Percentiles rank a stretch among this genome's conserved stretches.
Evolutionary conservation across 2,888 invertebrate species (phyloP).

Genomic region (Clostera curtula): DNA sequence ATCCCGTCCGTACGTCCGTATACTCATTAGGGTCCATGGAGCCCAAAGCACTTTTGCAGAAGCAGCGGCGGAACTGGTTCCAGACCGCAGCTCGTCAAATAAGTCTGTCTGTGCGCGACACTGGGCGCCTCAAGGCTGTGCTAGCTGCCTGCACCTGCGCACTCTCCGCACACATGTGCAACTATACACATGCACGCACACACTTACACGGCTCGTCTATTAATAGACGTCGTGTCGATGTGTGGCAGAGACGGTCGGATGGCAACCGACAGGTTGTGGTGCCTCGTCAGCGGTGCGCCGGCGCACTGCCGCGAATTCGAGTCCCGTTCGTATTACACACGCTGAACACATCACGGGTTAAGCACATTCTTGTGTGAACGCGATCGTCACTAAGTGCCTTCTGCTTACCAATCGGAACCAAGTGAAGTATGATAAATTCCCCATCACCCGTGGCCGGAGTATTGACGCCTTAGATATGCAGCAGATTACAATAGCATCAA

Average conservation of each 20-base stretch:
- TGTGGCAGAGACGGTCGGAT: slow-evolving; percentile 19
- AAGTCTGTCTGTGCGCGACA: slow-evolving; percentile 24
- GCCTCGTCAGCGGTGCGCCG: slow-evolving; percentile 26
- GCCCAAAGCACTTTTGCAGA: too few species aligned
- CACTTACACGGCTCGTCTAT: slow-evolving; percentile 14
- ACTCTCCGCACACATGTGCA: slow-evolving; percentile 2
- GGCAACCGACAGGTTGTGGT: slow-evolving; percentile 20
- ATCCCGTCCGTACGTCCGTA: too few species aligned
- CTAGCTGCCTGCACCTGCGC: slow-evolving; percentile 23
- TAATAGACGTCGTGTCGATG: slow-evolving; percentile 21
- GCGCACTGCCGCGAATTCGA: slow-evolving; percentile 22
- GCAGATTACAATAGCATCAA: too few species aligned
- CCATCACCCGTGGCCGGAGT: too few species aligned
- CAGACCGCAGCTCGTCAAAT: slow-evolving; percentile 15
- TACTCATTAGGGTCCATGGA: too few species aligned
- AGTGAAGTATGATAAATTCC: too few species aligned
- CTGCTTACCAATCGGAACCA: too few species aligned
- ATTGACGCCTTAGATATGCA: too few species aligned
- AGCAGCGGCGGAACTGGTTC: too few species aligned
- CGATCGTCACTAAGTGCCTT: too few species aligned
- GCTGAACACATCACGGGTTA: too few species aligned
- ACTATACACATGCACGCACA: slow-evolving; percentile 7
- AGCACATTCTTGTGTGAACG: too few species aligned
- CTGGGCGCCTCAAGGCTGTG: slow-evolving; percentile 25
- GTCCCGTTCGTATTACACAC: slow-evolving; percentile 10